These are phyloP conservation scores for Campylomormyrus numenius DNA, from an alignment of 2,113 vertebrate genomes.

Conservation along the genomic window DNA sequence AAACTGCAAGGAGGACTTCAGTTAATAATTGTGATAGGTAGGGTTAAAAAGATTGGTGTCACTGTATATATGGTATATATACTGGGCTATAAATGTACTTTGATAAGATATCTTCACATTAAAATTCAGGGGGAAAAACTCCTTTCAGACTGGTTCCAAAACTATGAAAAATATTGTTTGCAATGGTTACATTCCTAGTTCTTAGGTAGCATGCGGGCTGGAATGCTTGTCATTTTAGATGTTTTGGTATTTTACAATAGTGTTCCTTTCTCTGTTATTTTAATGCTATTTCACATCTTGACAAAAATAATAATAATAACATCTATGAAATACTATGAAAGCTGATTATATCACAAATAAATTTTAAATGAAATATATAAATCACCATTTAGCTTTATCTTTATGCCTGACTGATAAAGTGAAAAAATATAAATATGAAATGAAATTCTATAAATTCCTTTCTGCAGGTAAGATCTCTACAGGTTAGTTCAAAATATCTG, in stretches of 20 bases:
- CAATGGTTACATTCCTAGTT: background rate
- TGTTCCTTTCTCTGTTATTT: background rate
- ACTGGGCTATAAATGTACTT: background rate
- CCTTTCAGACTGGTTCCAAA: background rate
- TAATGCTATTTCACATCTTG: background rate
- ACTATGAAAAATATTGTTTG: background rate
- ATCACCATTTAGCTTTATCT: background rate
- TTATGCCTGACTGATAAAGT: background rate
- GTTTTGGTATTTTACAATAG: background rate
- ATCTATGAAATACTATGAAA: background rate
- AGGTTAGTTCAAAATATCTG: background rate
- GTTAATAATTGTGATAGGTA: background rate
- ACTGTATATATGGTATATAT: background rate
- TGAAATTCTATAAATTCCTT: background rate
- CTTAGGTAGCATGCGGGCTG: background rate
- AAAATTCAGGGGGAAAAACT: background rate
- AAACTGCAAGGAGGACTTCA: background rate
- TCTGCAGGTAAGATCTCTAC: background rate
- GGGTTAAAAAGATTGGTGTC: background rate
- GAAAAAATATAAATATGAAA: background rate
- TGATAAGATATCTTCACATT: background rate
- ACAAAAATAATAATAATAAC: background rate
- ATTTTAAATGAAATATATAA: background rate
- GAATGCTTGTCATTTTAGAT: background rate
- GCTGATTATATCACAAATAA: background rate